A percentile compares a stretch with the other conserved stretches of the same genome.
Evolutionary conservation across 2,113 vertebrate genomes (phyloP).

Genomic region (Erpornis zantholeuca): DNA sequence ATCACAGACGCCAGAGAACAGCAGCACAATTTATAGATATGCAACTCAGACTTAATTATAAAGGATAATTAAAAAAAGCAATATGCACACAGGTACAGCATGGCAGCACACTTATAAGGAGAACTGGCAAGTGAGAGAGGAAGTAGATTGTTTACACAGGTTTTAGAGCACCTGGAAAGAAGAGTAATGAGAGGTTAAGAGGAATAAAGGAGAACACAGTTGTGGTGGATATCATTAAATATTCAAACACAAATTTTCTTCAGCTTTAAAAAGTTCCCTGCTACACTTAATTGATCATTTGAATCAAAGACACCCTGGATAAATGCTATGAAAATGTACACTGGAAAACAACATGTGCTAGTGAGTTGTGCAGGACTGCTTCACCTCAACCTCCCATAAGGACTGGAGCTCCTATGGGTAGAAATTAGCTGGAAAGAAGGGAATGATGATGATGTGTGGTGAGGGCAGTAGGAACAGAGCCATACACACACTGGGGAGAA

Average conservation of each 20-base stretch:
- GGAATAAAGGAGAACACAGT: neutral
- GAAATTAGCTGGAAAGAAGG: neutral
- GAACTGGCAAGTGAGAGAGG: neutral
- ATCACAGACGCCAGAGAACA: neutral
- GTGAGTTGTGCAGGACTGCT: neutral
- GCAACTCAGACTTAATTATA: neutral
- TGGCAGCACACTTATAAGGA: neutral
- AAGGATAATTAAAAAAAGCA: neutral
- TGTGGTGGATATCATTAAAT: neutral
- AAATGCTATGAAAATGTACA: neutral
- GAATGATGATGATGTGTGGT: neutral
- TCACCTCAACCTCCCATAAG: neutral
- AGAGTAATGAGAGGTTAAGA: neutral
- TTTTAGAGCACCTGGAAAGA: neutral
- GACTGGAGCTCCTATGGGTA: neutral
- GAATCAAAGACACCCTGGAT: neutral
- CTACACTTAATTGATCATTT: neutral
- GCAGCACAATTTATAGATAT: neutral
- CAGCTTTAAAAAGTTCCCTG: neutral
- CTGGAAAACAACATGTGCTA: neutral
- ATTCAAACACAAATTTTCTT: neutral
- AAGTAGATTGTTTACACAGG: neutral
- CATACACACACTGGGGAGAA: neutral
- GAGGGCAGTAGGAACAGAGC: neutral
- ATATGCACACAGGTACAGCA: neutral